phyloP scores from a whole-genome alignment of 2,797 vertebrate genomes.

The Cottoperca gobio region DNA sequence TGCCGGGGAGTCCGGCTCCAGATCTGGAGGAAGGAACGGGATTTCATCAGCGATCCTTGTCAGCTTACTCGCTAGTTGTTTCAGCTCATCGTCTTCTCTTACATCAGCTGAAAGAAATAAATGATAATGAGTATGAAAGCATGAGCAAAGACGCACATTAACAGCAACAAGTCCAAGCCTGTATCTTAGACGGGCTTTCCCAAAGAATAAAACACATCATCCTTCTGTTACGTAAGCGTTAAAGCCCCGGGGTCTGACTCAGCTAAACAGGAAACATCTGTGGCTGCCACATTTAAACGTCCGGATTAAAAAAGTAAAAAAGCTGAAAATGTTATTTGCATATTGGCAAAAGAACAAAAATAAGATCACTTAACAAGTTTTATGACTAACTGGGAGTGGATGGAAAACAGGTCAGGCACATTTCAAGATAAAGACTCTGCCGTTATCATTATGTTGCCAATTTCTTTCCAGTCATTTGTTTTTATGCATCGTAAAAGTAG shows the following conservation, averaged over 20 bases:
- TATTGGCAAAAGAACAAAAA: neutral
- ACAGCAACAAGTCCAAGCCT: neutral
- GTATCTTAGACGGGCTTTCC: neutral
- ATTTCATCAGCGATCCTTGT: slow-evolving; percentile 62
- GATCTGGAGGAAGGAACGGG: slow-evolving; percentile 6
- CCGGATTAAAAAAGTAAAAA: neutral
- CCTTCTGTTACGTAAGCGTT: neutral
- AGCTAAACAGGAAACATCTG: neutral
- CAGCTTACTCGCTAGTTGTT: slow-evolving; percentile 38
- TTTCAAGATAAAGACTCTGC: too few relatives aligned
- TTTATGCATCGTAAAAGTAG: too few relatives aligned
- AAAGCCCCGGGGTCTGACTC: neutral
- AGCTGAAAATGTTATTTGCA: neutral
- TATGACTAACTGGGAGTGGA: too few relatives aligned
- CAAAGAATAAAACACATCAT: neutral
- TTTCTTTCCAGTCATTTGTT: too few relatives aligned
- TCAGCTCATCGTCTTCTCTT: neutral
- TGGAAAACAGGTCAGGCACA: neutral
- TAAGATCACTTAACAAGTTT: neutral
- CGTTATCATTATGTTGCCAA: too few relatives aligned
- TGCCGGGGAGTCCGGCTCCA: neutral
- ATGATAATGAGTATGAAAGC: too few relatives aligned
- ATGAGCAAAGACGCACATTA: neutral
- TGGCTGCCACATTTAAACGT: accelerated
- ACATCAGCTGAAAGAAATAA: neutral